A percentile compares a stretch with the other conserved stretches of the same genome.
Conservation (phyloP, 2,113 vertebrate genomes). For the Amphilophus citrinellus region DNA sequence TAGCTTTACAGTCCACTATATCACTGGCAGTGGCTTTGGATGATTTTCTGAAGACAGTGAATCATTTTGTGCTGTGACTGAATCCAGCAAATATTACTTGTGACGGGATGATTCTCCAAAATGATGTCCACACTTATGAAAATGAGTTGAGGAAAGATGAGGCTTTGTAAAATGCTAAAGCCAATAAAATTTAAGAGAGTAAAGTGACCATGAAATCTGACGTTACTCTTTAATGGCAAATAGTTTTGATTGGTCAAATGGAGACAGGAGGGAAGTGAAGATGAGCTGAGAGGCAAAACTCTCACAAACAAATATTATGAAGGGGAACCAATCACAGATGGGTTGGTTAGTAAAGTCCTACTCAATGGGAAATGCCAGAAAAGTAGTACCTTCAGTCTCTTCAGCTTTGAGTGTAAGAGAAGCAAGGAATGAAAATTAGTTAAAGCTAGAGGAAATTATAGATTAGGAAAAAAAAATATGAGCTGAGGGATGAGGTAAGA, state of each 20-base stretch:
- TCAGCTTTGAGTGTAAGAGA: conserved; percentile 86
- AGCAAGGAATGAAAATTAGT: conserved; percentile 79
- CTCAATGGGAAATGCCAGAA: conserved; percentile 29
- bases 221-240: background rate
- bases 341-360: conserved; percentile 30
- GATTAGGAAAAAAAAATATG: conserved; percentile 9
- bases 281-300: conserved; percentile 12
- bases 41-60: background rate
- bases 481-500: conserved; percentile 9
- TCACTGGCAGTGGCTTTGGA: conserved; percentile 31
- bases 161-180: background rate
- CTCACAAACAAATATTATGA: conserved; percentile 20
- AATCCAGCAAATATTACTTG: background rate
- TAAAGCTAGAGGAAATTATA: conserved; percentile 65
- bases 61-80: background rate
- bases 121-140: conserved; percentile 9
- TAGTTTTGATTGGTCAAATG: conserved; percentile 16
- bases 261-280: conserved; percentile 22
- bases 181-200: background rate
- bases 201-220: conserved; percentile 2
- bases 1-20: conserved; percentile 18
- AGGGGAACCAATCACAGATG: conserved; percentile 18
- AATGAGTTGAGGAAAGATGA: conserved; percentile 11
- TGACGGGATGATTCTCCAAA: conserved; percentile 22
- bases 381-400: conserved; percentile 89